phyloP scores from a whole-genome alignment of 2,888 invertebrate species.

The Phortica magna region DNA sequence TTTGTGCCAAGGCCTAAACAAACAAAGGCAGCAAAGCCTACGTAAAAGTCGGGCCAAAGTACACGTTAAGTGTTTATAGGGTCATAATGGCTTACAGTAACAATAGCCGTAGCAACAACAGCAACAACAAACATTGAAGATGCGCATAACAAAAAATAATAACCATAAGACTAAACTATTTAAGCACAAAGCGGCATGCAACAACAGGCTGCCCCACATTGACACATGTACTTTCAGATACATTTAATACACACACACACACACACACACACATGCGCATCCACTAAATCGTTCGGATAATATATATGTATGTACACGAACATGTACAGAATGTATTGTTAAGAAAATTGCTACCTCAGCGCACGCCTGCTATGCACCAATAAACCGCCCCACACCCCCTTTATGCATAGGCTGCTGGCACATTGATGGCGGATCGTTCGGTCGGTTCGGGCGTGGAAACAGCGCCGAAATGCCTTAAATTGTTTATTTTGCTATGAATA shows the following conservation, averaged over 20 bases:
- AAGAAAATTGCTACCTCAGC: slow-evolving; percentile 17
- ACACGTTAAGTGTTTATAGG: slow-evolving; percentile 69
- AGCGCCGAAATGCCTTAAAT: slow-evolving; percentile 21
- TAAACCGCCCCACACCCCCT: neutral
- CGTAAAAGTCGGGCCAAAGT: slow-evolving; percentile 48
- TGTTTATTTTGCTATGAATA: slow-evolving; percentile 1
- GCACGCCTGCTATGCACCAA: slow-evolving; percentile 10
- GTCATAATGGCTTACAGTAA: slow-evolving; percentile 43
- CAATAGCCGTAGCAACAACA: neutral
- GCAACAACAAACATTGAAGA: neutral
- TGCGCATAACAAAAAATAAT: slow-evolving; percentile 21
- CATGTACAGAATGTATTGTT: slow-evolving; percentile 20
- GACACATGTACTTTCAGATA: slow-evolving; percentile 20
- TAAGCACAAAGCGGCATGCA: slow-evolving; percentile 28
- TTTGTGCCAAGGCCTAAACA: slow-evolving; percentile 43
- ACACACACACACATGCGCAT: neutral
- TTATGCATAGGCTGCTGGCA: neutral
- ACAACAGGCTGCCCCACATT: slow-evolving; percentile 12
- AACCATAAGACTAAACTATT: slow-evolving; percentile 32
- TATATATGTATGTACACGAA: neutral
- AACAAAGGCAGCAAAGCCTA: slow-evolving; percentile 39
- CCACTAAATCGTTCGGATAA: neutral
- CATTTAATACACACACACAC: slow-evolving; percentile 2
- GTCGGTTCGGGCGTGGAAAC: neutral
- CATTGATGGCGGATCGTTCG: neutral